phyloP scores from a whole-genome alignment of 1,140 invertebrate genomes.

The Neodiprion lecontei region DNA sequence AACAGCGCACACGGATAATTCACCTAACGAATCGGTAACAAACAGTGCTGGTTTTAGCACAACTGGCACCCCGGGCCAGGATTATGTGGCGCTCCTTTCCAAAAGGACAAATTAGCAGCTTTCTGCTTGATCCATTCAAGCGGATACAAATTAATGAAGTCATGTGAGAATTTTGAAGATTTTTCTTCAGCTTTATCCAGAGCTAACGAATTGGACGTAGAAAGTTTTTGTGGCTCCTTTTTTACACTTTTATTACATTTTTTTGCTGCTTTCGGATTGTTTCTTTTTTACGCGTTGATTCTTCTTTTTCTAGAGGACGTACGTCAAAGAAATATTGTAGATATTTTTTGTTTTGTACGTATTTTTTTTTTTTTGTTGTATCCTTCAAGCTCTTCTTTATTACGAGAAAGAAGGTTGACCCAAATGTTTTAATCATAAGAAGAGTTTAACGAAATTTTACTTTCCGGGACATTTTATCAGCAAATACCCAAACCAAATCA shows the following conservation, averaged over 20 bases:
- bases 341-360: too few species aligned
- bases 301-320: neutral
- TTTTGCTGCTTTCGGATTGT: neutral
- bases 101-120: neutral
- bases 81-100: neutral
- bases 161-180: neutral
- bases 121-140: constrained; percentile 8
- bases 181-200: neutral
- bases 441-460: constrained; percentile 2
- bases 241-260: neutral
- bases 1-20: too few species aligned
- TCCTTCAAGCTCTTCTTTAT: neutral
- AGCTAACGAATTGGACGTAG: neutral
- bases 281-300: neutral
- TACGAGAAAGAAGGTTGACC: neutral
- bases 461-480: constrained; percentile 9
- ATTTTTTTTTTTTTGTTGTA: neutral
- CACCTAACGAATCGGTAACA: too few species aligned
- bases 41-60: neutral
- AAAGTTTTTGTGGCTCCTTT: constrained; percentile 13
- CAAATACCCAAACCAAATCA: constrained; percentile 7
- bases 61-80: neutral
- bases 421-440: neutral
- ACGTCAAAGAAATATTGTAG: neutral
- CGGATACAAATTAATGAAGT: neutral